phyloP scores from a whole-genome alignment of 2,113 vertebrate species.

The Ceyx cyanopectus region DNA sequence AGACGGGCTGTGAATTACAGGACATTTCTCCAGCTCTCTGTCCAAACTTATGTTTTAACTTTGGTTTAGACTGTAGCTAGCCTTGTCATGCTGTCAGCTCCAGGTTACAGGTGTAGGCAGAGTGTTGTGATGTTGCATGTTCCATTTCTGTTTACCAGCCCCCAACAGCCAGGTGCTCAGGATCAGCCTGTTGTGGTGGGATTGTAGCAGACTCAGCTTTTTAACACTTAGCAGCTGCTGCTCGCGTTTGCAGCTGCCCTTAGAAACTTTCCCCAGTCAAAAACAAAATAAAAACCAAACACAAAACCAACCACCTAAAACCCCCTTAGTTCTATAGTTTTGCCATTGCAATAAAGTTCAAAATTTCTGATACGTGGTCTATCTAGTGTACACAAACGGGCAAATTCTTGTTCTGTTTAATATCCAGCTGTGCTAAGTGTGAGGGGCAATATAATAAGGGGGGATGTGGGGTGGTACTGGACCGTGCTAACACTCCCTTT shows the following conservation, averaged over 20 bases:
- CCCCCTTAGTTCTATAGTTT: too few species aligned
- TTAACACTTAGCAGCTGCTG: accelerated
- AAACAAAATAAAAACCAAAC: too few species aligned
- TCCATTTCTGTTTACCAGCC: accelerated
- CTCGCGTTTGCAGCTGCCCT: neutral
- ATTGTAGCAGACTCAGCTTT: accelerated
- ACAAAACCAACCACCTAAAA: too few species aligned
- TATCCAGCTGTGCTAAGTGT: too few species aligned
- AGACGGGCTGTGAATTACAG: accelerated
- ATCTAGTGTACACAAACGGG: accelerated
- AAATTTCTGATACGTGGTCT: accelerated
- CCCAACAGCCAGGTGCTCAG: too few species aligned
- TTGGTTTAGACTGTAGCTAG: neutral
- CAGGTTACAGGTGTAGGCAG: accelerated
- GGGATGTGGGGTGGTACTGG: too few species aligned
- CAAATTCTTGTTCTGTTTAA: too few species aligned
- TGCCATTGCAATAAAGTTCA: neutral
- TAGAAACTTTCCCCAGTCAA: accelerated
- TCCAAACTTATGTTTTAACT: neutral
- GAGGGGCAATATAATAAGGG: accelerated
- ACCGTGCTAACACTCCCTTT: neutral
- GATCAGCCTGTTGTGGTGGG: neutral
- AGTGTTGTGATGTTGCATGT: neutral
- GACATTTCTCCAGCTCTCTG: neutral
- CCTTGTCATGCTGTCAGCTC: accelerated